Conservation (phyloP, 1,140 invertebrate genomes). For the Muscidifurax raptorellus region DNA sequence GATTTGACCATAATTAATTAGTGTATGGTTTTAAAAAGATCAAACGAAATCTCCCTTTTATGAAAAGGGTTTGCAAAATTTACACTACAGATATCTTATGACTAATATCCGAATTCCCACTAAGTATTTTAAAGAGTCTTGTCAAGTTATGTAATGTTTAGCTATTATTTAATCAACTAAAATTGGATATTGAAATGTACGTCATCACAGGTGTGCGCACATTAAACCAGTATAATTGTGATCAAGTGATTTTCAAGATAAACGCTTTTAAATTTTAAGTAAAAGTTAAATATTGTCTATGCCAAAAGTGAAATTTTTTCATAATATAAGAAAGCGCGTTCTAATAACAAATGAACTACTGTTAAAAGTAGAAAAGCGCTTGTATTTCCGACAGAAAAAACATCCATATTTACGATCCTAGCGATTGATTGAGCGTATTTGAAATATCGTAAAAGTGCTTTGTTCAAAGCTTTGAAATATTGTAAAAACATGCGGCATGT, state of each 20-base stretch:
- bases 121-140: neutral
- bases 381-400: neutral
- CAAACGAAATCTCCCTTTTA: too few species aligned
- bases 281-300: neutral
- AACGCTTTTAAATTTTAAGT: too few species aligned
- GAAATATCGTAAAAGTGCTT: neutral
- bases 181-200: neutral
- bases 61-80: too few species aligned
- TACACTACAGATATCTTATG: neutral
- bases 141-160: neutral
- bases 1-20: neutral
- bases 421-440: neutral
- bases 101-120: neutral
- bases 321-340: neutral
- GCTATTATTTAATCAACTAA: neutral
- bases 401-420: slow-evolving; percentile 22
- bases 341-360: neutral
- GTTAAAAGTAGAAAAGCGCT: neutral
- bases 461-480: slow-evolving; percentile 12
- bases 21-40: neutral
- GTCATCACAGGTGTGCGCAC: neutral
- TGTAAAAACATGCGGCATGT: neutral
- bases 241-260: neutral
- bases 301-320: neutral
- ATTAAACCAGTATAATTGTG: neutral